These are phyloP conservation scores for Schizopygopsis malacanthus DNA, from an alignment of 2,797 vertebrate species.

Conservation along the genomic window DNA sequence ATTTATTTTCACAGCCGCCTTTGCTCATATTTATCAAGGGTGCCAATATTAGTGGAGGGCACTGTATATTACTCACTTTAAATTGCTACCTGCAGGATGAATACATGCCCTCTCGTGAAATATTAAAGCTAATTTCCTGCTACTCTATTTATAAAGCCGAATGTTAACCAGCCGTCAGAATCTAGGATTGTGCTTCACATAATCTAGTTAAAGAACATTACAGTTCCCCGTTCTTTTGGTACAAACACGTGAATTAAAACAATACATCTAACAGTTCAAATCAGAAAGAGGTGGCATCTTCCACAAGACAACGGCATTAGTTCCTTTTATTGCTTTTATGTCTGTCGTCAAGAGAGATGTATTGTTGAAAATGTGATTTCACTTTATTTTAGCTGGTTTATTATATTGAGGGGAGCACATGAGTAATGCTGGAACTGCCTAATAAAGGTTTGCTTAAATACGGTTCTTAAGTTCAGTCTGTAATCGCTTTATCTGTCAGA, in stretches of 20 bases:
- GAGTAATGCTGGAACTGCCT: slow-evolving; percentile 6
- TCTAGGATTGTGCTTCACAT: background rate
- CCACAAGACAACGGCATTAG: background rate
- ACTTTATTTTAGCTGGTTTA: background rate
- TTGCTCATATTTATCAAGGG: too few species aligned
- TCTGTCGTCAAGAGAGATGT: background rate
- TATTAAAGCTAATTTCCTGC: background rate
- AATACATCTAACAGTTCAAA: slow-evolving; percentile 5
- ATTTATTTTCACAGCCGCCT: too few species aligned
- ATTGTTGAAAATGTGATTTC: background rate
- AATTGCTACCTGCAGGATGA: background rate
- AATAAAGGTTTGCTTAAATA: background rate
- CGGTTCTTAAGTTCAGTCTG: background rate
- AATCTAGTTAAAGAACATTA: slow-evolving; percentile 19
- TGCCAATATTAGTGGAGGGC: too few species aligned
- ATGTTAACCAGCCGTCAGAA: background rate
- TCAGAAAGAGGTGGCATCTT: background rate
- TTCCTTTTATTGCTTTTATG: background rate
- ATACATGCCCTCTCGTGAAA: background rate
- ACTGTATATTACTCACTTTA: background rate
- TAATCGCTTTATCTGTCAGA: background rate
- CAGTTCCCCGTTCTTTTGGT: background rate
- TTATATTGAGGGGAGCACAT: background rate
- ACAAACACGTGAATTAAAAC: background rate
- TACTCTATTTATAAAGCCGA: background rate